phyloP scores from a whole-genome alignment of 92 coral and sea anemone species.

The Hydrozoanthus gracilis region DNA sequence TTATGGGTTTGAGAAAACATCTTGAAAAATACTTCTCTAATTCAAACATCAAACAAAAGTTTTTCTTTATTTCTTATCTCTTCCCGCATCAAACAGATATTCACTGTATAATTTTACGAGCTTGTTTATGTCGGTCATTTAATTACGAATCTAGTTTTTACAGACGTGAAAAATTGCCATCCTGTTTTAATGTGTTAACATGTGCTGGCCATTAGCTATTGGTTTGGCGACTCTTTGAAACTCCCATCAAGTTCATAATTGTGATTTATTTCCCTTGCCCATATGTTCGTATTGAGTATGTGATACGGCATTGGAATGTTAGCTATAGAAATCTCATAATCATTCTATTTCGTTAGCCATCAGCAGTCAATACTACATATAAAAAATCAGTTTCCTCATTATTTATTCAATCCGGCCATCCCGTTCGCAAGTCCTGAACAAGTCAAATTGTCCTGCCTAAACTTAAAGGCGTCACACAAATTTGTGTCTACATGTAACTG shows the following conservation, averaged over 20 bases:
- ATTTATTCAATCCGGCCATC: no score
- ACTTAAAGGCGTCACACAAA: background rate
- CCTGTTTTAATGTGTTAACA: conserved; percentile 23
- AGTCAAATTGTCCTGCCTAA: background rate
- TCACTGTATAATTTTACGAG: conserved; percentile 8
- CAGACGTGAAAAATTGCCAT: conserved; percentile 41
- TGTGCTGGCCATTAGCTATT: background rate
- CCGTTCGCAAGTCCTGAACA: background rate
- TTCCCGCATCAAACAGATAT: conserved; percentile 27
- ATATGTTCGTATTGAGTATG: background rate
- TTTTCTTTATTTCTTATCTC: conserved; percentile 25
- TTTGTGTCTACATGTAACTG: background rate
- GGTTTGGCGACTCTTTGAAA: background rate
- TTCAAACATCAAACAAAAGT: conserved; percentile 27
- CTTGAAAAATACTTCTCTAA: conserved; percentile 19
- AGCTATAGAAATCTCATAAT: background rate
- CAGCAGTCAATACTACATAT: background rate
- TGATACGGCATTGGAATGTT: background rate
- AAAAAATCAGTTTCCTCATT: no score
- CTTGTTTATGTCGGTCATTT: conserved; percentile 7
- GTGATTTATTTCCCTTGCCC: background rate
- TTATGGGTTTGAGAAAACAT: background rate
- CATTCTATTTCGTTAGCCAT: background rate
- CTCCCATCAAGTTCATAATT: background rate
- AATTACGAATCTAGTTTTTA: conserved; percentile 40